Evolutionary conservation across 2,113 vertebrate genomes (phyloP).

Genomic region (Halichoerus grypus): DNA sequence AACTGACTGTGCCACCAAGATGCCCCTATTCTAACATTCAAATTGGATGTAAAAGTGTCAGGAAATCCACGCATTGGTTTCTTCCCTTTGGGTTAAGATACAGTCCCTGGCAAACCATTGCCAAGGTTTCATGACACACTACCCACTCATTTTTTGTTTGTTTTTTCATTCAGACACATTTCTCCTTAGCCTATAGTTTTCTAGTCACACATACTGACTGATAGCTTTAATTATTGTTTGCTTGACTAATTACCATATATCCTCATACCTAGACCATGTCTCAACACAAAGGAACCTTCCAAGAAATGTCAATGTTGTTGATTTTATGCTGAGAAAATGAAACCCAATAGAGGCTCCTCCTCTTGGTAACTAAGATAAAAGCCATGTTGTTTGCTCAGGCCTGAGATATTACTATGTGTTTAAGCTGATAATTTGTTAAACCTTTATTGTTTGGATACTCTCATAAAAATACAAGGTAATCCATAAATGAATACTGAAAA

Average conservation of each 20-base stretch:
- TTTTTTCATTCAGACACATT: background rate
- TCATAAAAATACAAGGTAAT: background rate
- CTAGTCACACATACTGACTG: background rate
- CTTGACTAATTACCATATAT: constrained; percentile 12
- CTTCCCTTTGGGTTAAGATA: background rate
- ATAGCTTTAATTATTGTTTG: constrained; percentile 2
- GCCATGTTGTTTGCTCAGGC: background rate
- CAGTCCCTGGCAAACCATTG: background rate
- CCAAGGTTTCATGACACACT: background rate
- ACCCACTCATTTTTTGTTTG: background rate
- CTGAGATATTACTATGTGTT: background rate
- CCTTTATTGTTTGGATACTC: background rate
- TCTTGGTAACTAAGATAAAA: background rate
- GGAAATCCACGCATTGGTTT: background rate
- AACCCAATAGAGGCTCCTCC: background rate
- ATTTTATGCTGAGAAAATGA: constrained; percentile 23
- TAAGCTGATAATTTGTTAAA: background rate
- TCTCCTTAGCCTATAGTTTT: background rate
- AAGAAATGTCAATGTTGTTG: background rate
- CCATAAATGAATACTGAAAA: background rate
- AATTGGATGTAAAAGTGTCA: background rate
- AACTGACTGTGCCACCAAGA: background rate
- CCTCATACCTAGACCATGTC: background rate
- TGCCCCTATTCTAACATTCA: background rate
- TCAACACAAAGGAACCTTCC: background rate